Percentiles rank a stretch among this genome's conserved stretches.
Conservation (phyloP, 1,140 invertebrate genomes). For the Ceratina calcarata region DNA sequence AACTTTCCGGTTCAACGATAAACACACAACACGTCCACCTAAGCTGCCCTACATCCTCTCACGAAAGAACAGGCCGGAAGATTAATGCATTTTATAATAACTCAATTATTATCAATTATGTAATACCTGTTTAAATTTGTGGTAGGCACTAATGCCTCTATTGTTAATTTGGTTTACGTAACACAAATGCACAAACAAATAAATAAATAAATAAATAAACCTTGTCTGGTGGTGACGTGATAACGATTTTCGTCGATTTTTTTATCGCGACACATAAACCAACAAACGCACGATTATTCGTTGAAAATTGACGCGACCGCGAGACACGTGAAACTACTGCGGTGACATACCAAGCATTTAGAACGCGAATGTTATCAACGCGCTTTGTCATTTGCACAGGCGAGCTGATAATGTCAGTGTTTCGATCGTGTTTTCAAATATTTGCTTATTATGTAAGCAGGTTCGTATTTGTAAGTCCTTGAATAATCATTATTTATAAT, state of each 20-base stretch:
- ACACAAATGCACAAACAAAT: no score
- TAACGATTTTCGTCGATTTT: neutral
- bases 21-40: no score
- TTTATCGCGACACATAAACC: neutral
- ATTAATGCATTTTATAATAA: no score
- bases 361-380: slow-evolving; percentile 30
- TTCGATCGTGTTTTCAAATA: slow-evolving; percentile 41
- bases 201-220: no score
- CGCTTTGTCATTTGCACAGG: slow-evolving; percentile 44
- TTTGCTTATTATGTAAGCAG: slow-evolving; percentile 44
- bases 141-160: no score
- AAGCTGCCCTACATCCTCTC: no score
- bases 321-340: neutral
- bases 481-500: neutral
- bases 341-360: slow-evolving; percentile 1
- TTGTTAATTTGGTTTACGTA: no score
- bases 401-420: slow-evolving; percentile 40
- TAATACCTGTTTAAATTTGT: no score
- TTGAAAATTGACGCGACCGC: neutral
- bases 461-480: neutral
- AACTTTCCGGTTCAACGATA: no score
- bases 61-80: no score
- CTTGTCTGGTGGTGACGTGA: no score
- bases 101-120: no score
- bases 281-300: neutral